These are phyloP conservation scores for Parauchenoglanis ngamensis DNA, from an alignment of 2,797 vertebrate species.

Conservation along the genomic window DNA sequence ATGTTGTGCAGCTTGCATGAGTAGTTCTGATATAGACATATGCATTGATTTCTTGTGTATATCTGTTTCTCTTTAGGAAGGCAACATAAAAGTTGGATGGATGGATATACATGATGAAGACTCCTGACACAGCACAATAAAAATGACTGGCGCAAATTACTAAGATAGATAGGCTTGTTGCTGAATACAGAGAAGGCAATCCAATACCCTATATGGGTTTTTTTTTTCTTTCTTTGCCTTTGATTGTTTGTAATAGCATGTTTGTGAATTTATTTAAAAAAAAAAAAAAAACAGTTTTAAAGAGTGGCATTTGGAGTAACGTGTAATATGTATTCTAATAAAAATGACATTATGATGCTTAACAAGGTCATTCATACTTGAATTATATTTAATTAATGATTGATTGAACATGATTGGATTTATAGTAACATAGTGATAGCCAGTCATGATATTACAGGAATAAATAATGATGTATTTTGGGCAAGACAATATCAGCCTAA, in stretches of 20 bases:
- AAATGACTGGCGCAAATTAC: not conserved
- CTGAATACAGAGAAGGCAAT: slow-evolving; percentile 35
- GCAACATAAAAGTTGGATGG: slow-evolving; percentile 52
- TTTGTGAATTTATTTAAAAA: slow-evolving; percentile 58
- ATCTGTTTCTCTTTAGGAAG: slow-evolving; percentile 58
- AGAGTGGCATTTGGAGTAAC: slow-evolving; percentile 70
- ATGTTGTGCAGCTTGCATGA: not conserved
- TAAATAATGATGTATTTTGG: not conserved
- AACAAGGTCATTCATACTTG: slow-evolving; percentile 54
- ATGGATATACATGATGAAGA: slow-evolving; percentile 49
- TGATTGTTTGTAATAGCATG: slow-evolving; percentile 60
- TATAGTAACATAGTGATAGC: not conserved
- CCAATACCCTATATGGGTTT: slow-evolving; percentile 25
- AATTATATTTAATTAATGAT: slow-evolving; percentile 14
- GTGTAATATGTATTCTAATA: slow-evolving; percentile 61
- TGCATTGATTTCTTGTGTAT: not conserved
- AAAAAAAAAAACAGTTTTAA: slow-evolving; percentile 48
- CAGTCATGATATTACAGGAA: not conserved
- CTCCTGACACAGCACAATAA: slow-evolving; percentile 63
- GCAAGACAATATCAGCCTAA: not conserved
- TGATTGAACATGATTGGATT: not conserved
- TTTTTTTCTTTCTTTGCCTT: slow-evolving; percentile 26
- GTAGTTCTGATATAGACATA: not conserved
- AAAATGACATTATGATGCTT: slow-evolving; percentile 63
- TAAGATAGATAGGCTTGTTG: not conserved